A percentile compares a stretch with the other conserved stretches of the same genome.
These are phyloP conservation scores for Antrozous pallidus DNA, from an alignment of 2,797 vertebrate species.

Conservation along the genomic window DNA sequence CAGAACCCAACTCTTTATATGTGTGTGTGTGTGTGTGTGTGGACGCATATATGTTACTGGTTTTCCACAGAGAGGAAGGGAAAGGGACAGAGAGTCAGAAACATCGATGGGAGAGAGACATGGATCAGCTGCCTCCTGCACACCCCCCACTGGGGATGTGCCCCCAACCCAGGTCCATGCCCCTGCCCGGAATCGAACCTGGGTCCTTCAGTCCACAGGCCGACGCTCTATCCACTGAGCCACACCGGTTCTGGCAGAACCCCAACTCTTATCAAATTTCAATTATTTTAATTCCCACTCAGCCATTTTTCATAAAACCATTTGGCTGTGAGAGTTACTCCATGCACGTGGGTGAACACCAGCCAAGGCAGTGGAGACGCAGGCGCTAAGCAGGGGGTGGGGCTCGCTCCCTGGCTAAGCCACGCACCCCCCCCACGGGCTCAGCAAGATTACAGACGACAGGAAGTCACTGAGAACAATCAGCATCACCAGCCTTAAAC, in stretches of 20 bases:
- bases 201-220: no score
- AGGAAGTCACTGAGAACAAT: not conserved
- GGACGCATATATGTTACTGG: no score
- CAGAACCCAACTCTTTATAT: not conserved
- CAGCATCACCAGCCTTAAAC: not conserved
- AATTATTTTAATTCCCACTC: not conserved
- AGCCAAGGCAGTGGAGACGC: not conserved
- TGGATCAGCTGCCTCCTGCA: no score
- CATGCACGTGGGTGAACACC: not conserved
- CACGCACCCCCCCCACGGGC: not conserved
- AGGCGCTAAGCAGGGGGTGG: fast-evolving
- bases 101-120: no score
- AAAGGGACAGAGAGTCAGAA: no score
- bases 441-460: not conserved
- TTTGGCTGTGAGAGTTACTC: not conserved
- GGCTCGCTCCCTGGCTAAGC: not conserved
- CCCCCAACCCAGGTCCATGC: no score
- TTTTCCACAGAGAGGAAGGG: no score
- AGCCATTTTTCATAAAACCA: not conserved
- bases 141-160: no score
- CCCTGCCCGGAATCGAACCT: no score
- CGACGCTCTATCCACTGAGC: no score
- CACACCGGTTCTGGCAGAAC: no score
- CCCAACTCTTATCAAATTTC: not conserved
- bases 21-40: no score